phyloP scores from a whole-genome alignment of 1,140 invertebrate genomes.

The Mesaphorura yosii region DNA sequence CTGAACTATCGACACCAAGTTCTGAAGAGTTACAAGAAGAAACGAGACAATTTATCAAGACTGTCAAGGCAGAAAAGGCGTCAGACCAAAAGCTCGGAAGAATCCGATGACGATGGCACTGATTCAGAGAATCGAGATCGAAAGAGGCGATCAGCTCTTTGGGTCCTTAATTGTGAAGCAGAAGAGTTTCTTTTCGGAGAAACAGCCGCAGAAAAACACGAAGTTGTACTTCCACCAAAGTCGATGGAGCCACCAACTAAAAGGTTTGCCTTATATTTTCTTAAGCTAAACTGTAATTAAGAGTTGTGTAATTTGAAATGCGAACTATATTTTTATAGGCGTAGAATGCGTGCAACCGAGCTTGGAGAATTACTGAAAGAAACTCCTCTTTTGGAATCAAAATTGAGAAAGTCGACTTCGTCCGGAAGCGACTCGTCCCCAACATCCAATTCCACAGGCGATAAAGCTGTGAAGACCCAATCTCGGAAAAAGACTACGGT shows the following conservation, averaged over 20 bases:
- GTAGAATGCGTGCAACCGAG: constrained; percentile 24
- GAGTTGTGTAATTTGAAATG: not conserved
- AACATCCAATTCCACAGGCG: too few relatives aligned
- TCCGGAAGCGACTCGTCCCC: too few relatives aligned
- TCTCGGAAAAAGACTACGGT: too few relatives aligned
- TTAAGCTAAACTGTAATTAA: constrained; percentile 4
- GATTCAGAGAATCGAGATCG: constrained; percentile 12
- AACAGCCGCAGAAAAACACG: constrained; percentile 30
- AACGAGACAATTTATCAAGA: not conserved
- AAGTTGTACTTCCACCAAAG: constrained; percentile 28
- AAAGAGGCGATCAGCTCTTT: constrained; percentile 28
- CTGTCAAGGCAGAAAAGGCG: constrained; percentile 1
- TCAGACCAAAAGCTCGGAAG: too few relatives aligned
- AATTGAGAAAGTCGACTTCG: constrained; percentile 17
- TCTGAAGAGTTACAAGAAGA: too few relatives aligned
- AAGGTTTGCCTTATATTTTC: too few relatives aligned
- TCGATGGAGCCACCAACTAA: constrained; percentile 25
- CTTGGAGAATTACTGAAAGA: constrained; percentile 22
- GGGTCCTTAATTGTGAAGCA: constrained; percentile 30
- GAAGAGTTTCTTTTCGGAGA: constrained; percentile 30
- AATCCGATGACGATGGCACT: not conserved
- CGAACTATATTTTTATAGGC: constrained; percentile 12
- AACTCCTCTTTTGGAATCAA: constrained; percentile 27
- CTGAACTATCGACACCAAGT: too few relatives aligned
- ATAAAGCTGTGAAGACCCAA: too few relatives aligned